phyloP scores from a whole-genome alignment of 1,140 invertebrate genomes.

The Acromyrmex charruanus region DNA sequence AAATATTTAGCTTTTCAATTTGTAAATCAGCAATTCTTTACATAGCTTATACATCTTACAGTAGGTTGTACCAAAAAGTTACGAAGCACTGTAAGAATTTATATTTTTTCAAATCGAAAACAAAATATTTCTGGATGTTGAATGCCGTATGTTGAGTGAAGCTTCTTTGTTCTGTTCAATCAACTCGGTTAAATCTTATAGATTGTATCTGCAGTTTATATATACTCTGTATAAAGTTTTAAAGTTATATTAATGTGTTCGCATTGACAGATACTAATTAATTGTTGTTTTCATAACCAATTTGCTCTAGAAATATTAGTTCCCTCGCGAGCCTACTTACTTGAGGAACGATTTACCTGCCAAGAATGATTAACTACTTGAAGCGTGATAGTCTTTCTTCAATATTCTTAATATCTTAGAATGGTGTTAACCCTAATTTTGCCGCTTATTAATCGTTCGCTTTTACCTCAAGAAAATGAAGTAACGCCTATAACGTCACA shows the following conservation, averaged over 20 bases:
- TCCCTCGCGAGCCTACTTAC: conserved; percentile 27
- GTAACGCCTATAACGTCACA: neutral
- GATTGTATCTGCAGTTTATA: neutral
- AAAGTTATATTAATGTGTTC: conserved; percentile 3
- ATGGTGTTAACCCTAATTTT: conserved; percentile 27
- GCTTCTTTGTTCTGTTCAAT: neutral
- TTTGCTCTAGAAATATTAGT: conserved; percentile 48
- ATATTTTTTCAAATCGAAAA: neutral
- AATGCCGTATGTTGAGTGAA: neutral
- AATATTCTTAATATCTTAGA: conserved; percentile 34
- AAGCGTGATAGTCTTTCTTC: conserved; percentile 1
- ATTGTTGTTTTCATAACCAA: conserved; percentile 48
- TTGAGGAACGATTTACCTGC: conserved; percentile 51
- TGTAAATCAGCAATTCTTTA: neutral
- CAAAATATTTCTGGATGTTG: neutral
- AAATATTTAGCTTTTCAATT: conserved; percentile 13
- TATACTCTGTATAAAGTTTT: neutral
- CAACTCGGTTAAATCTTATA: neutral
- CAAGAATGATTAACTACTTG: conserved; percentile 53
- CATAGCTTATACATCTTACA: neutral
- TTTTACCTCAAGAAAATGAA: conserved; percentile 11
- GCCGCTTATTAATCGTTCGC: conserved; percentile 20
- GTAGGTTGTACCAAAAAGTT: neutral
- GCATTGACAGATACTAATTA: conserved; percentile 21
- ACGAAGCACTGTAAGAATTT: neutral